phyloP scores from a whole-genome alignment of 2,888 invertebrate species.

The Cryptocephalus primarius region DNA sequence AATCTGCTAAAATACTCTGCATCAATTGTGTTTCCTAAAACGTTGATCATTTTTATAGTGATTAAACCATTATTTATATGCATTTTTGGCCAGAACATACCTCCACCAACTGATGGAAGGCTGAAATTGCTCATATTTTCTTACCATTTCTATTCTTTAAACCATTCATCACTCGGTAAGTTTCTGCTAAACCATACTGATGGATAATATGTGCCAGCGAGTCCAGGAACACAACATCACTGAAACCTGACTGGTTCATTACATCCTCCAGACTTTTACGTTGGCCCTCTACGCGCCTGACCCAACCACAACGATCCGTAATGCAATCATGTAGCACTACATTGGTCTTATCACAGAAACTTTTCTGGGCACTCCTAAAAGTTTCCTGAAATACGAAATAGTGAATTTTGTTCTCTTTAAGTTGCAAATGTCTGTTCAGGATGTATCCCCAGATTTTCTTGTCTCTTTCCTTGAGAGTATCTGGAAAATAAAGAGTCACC shows the following conservation, averaged over 20 bases:
- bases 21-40: too few species aligned
- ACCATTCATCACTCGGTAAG: constrained; percentile 24
- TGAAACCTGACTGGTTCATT: constrained; percentile 12
- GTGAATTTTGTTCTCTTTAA: constrained; percentile 18
- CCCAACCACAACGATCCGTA: constrained; percentile 18
- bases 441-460: constrained; percentile 21
- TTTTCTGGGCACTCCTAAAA: constrained; percentile 6
- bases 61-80: too few species aligned
- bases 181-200: constrained; percentile 20
- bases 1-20: too few species aligned
- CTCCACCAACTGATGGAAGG: too few species aligned
- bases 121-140: too few species aligned
- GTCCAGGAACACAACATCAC: constrained; percentile 26
- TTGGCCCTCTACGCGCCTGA: background rate
- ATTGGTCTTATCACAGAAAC: constrained; percentile 5
- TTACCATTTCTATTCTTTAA: constrained; percentile 19
- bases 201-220: constrained; percentile 27
- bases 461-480: constrained; percentile 22
- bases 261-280: constrained; percentile 12
- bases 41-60: too few species aligned
- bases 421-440: constrained; percentile 21
- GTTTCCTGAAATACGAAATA: constrained; percentile 25
- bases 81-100: too few species aligned
- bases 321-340: constrained; percentile 22
- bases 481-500: constrained; percentile 23